phyloP scores from a whole-genome alignment of 1,140 invertebrate species.

The Euwallacea fornicatus region DNA sequence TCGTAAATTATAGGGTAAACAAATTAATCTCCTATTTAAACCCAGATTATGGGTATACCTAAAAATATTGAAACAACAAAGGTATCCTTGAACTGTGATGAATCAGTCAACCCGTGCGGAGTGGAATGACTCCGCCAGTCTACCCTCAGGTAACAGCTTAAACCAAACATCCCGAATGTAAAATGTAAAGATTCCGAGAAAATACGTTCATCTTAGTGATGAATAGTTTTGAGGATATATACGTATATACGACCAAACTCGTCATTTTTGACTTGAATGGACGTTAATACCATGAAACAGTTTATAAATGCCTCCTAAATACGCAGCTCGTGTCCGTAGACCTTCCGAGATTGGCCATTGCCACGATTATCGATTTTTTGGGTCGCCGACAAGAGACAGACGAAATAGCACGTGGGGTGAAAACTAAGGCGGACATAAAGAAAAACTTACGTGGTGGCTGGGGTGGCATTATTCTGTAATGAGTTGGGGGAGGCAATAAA shows the following conservation, averaged over 20 bases:
- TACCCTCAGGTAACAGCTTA: conserved; percentile 1
- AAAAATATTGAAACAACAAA: too few relatives aligned
- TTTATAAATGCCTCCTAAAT: not conserved
- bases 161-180: not conserved
- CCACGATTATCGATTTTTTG: conserved; percentile 33
- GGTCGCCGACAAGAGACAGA: conserved; percentile 5
- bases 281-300: not conserved
- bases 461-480: conserved; percentile 48
- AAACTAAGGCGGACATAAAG: not conserved
- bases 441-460: conserved; percentile 47
- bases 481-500: conserved; percentile 47
- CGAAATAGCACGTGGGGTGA: conserved; percentile 24
- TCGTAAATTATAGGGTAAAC: too few relatives aligned
- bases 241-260: too few relatives aligned
- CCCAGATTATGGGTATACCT: too few relatives aligned
- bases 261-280: too few relatives aligned
- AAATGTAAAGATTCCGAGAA: too few relatives aligned
- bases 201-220: too few relatives aligned
- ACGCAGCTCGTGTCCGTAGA: not conserved
- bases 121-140: not conserved
- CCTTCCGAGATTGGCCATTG: conserved; percentile 16
- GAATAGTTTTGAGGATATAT: too few relatives aligned
- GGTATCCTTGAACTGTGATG: not conserved
- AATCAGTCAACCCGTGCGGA: not conserved
- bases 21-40: too few relatives aligned